These are phyloP conservation scores for Hiodon alosoides DNA, from an alignment of 2,113 vertebrate species.

Conservation along the genomic window DNA sequence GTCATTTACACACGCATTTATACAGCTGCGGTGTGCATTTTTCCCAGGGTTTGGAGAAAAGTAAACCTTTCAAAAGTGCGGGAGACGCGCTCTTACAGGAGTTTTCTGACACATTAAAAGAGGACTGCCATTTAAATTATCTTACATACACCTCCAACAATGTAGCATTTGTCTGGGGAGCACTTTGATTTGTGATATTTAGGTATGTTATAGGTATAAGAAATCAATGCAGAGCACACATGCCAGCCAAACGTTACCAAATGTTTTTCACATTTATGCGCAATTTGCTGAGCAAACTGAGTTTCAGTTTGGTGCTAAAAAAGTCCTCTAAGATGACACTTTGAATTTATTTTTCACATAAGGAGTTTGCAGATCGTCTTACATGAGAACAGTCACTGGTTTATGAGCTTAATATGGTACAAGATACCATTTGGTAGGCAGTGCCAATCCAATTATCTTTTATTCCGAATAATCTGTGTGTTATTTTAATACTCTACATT, in stretches of 20 bases:
- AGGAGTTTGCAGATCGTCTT: conserved; percentile 23
- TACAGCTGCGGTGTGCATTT: not conserved
- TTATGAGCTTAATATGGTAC: conserved; percentile 32
- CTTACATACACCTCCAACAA: too few species aligned
- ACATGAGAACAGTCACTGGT: conserved; percentile 19
- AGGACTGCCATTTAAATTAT: too few species aligned
- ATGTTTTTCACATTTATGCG: not conserved
- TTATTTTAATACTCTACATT: conserved; percentile 41
- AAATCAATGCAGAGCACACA: not conserved
- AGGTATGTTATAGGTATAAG: too few species aligned
- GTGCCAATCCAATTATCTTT: conserved; percentile 38
- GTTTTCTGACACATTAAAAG: too few species aligned
- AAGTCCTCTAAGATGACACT: not conserved
- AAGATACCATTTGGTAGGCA: conserved; percentile 32
- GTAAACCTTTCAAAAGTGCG: not conserved
- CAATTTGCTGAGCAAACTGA: conserved; percentile 3
- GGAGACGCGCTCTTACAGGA: too few species aligned
- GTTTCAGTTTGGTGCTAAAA: conserved; percentile 10
- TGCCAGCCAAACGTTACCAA: not conserved
- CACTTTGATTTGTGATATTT: too few species aligned
- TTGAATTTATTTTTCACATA: conserved; percentile 6
- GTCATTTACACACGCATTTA: not conserved
- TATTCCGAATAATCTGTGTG: conserved; percentile 30
- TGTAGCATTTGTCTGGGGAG: too few species aligned
- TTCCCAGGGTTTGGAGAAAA: not conserved